Conservation (phyloP, 1,140 invertebrate genomes). For the Drosophila gunungcola region DNA sequence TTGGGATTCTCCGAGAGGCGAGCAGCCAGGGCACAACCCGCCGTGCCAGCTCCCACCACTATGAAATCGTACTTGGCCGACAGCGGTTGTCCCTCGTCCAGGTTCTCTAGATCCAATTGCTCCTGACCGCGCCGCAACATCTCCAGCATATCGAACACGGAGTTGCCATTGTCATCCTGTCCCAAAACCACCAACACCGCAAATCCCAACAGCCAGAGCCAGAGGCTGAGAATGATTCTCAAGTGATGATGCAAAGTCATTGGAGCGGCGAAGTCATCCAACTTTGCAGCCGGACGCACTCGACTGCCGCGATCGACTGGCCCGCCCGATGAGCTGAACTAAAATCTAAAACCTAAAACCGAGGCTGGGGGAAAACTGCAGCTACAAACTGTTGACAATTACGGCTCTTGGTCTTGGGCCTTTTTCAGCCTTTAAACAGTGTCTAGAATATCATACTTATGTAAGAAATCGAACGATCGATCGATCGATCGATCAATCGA, state of each 20-base stretch:
- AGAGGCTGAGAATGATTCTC: no score
- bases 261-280: background rate
- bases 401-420: background rate
- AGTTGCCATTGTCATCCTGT: constrained; percentile 46
- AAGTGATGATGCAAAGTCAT: constrained; percentile 4
- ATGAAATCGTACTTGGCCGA: constrained; percentile 87
- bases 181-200: background rate
- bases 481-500: no score
- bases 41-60: constrained; percentile 90
- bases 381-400: constrained; percentile 3
- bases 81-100: constrained; percentile 79
- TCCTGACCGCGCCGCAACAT: constrained; percentile 50
- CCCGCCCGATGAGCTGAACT: background rate
- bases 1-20: constrained; percentile 87
- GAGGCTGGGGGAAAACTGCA: constrained; percentile 8
- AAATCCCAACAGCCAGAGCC: constrained; percentile 1
- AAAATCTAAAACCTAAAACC: background rate
- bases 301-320: constrained; percentile 37
- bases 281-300: constrained; percentile 25
- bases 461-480: no score
- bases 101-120: constrained; percentile 56
- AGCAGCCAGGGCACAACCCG: constrained; percentile 89
- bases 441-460: no score
- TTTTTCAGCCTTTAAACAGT: no score
- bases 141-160: constrained; percentile 37